These are phyloP conservation scores for Nasonovia ribisnigri DNA, from an alignment of 2,888 invertebrate genomes.

Conservation along the genomic window DNA sequence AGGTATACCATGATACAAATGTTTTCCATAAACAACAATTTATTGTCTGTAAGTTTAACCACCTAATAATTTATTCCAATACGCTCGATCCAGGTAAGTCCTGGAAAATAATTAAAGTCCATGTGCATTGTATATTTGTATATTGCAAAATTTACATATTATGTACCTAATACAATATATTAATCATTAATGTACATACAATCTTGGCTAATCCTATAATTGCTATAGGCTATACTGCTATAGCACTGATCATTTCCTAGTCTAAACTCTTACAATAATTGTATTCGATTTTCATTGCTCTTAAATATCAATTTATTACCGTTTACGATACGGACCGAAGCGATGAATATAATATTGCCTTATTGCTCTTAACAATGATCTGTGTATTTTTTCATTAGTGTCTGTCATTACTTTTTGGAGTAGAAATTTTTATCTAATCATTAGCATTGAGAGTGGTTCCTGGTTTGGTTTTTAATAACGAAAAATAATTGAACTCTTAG, in stretches of 20 bases:
- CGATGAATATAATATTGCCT: neutral
- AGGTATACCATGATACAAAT: too few species aligned
- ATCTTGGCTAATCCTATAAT: neutral
- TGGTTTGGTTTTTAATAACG: neutral
- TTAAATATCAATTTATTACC: neutral
- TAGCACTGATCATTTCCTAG: neutral
- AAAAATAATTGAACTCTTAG: too few species aligned
- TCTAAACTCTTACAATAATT: neutral
- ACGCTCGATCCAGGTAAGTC: neutral
- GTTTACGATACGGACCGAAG: neutral
- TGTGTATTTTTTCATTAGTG: neutral
- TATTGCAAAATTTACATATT: neutral
- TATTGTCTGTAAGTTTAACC: neutral
- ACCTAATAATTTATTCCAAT: neutral
- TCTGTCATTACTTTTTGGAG: neutral
- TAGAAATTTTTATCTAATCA: too few species aligned
- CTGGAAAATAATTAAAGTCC: neutral
- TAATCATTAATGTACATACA: neutral
- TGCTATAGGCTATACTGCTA: neutral
- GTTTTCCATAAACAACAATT: neutral
- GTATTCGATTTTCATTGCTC: neutral
- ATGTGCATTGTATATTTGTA: neutral
- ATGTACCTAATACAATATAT: neutral
- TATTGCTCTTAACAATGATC: neutral
- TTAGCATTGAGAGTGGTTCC: neutral